Evolutionary conservation across 2,888 invertebrate genomes (phyloP), one percentile per base, ranked within the genome.

Genomic region (Ennomos erosarius): DNA sequence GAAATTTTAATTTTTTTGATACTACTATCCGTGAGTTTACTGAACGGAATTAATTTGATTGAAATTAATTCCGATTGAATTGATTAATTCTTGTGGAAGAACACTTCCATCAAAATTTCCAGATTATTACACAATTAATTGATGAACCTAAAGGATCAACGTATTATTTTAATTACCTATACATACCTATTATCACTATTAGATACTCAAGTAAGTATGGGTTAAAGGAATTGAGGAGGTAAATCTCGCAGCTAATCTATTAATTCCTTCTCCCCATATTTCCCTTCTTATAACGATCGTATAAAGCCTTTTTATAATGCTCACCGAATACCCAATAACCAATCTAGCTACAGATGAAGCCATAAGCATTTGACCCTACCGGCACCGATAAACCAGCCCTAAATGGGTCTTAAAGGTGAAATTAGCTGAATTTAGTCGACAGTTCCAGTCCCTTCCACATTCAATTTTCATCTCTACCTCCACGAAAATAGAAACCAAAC

Each of bases 331-430:
- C 34, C 46, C 35, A 60, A 55, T 52, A 51, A 16, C 59, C 49
- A 53, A 53, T 44, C 50, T 38, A 2, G 39, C 33, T 42, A 42
- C 59, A 51, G 55, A 55, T 60, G 47, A 51, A 60, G 59, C 55
- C 26, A 60, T 60, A 51, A 55, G 49, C 42, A 55, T 42, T 51
- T 55, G 34, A 60, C 55, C 59, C 51, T 45, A 38, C 42, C 12
- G 10, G 11, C 9, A 26, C 35, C 47, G 43, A 53, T 54, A 55
- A 54, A 59, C 50, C 46, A 47, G 12, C 37, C 40, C 46, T 10
- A 12, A 59, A 54, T 34, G 39, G 44, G 12, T 12, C 48, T 45
- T 49, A 45, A 6, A 53, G 33, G 53, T 13, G 34, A 58, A 59
- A 54, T 59, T 54, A 58, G 43, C 49, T 13, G 33, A 53, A 49